phyloP scores from a whole-genome alignment of 2,888 invertebrate species.

The Apoda limacodes region DNA sequence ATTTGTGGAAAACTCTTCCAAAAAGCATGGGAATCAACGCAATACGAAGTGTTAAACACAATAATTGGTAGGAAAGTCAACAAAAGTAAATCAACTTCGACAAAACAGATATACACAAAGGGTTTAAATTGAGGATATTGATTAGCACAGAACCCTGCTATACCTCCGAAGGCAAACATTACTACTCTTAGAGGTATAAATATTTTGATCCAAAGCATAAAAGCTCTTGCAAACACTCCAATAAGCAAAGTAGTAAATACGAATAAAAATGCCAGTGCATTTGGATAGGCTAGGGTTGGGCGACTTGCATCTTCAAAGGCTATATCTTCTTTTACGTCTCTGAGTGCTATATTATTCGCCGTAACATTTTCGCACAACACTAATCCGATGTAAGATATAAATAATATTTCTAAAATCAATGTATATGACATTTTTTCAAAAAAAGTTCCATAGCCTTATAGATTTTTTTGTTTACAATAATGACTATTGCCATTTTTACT shows the following conservation, averaged over 20 bases:
- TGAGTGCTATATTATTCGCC: neutral
- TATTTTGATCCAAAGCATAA: constrained; percentile 42
- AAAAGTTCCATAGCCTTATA: constrained; percentile 23
- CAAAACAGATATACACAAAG: constrained; percentile 39
- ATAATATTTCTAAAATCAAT: constrained; percentile 13
- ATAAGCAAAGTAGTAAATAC: constrained; percentile 38
- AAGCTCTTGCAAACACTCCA: constrained; percentile 41
- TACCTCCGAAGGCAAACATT: constrained; percentile 49
- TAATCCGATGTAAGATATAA: constrained; percentile 9
- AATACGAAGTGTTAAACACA: constrained; percentile 50
- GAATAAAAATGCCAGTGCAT: constrained; percentile 38
- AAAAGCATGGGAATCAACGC: constrained; percentile 50
- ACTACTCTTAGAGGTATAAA: constrained; percentile 47
- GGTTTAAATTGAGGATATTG: constrained; percentile 39
- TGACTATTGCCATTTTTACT: too few relatives aligned
- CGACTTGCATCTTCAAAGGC: constrained; percentile 27
- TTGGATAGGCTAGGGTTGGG: constrained; percentile 38
- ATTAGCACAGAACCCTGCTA: constrained; percentile 44
- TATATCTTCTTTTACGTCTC: constrained; percentile 8
- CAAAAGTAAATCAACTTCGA: constrained; percentile 41
- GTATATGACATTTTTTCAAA: constrained; percentile 18
- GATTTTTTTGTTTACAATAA: constrained; percentile 21
- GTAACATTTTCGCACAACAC: constrained; percentile 1
- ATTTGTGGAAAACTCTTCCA: constrained; percentile 52
- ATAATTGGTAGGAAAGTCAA: constrained; percentile 42